Base-by-base conservation (phyloP, 1,140 invertebrate species). In the Heliothis subflexa region DNA sequence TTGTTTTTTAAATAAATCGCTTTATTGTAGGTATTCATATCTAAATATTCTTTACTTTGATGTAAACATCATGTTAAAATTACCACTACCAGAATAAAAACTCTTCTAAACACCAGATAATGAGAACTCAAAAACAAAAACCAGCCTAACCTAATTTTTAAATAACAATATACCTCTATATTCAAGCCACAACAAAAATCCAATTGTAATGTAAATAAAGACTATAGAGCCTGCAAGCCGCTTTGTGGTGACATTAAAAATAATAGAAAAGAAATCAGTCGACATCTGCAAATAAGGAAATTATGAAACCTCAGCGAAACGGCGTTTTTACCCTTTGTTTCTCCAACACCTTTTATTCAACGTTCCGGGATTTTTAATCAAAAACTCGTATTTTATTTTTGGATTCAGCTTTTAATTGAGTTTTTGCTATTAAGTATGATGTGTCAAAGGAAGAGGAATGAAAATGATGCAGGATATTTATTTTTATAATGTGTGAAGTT, bases 251-350 rank as follows among this genome's bases (percentile, higher is more conserved):
- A 83, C 83, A 83, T 82, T 84, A 83, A 90, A 88, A 89, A 83
- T 40, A 83, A 80, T 79, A 88, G 62, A 66, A 87, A 88, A 83
- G 78, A 83, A 79, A 45, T 28, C 86, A 72, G 83, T 86, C 87
- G 84, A 89, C 90, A 91, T 92, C 85, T 89, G 89, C 85, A 91
- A 92, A 91, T 92, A 93, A 91, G 91, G 89, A 93, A 93, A 92
- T 92, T 93, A 91, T 92, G 85, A 90, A 92, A 90, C 88, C 89
- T 86, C 88, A 78, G 88, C 82, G 86, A 88, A 91, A 89, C 81
- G 81, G 83, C 79, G 85, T 84, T 84, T 87, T 89, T 85, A 89
- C 85, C 87, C 82, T 91, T 92, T 93, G 91, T 92, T 86, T 83
- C 80, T 81, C 77, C 81, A 81, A 79, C 82, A 87, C 89, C 86